Base-by-base conservation (phyloP, 2,797 vertebrate species). In the Tokudaia tokunoshimensis region DNA sequence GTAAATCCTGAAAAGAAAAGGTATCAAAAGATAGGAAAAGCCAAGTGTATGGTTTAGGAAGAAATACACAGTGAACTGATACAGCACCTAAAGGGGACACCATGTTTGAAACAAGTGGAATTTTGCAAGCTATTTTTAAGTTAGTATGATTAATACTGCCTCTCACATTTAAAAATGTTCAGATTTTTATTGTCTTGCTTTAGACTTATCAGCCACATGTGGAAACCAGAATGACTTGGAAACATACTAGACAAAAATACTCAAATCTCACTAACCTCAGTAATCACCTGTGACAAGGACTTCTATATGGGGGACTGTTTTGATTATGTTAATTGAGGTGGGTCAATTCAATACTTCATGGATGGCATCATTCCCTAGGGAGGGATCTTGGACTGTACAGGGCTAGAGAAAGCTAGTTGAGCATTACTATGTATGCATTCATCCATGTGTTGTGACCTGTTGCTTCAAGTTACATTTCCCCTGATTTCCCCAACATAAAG, bases 1-100 rank as follows among this genome's bases (percentile, higher is more conserved):
- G 92, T 95, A 91, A 95, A 97, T 94, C 19, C 92, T 72, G 34
- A 84, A 94, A 94, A 90, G 22, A 87, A 94, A 72, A 97, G n/a
- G 11, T 57, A 90, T 2, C 44, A n/a, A 89, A 50, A 61, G 24
- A 70, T 70, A 15, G 80, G 76, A 89, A 79, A 84, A 95, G 22
- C 67, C 8, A 41, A 44, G 34, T 79, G 57, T 10, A 79, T 7
- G 15, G 13, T 19, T 65, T 74, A 94, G 24, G 52, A 91, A 92
- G 41, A 81, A 89, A 94, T 3, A 89, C 5, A 47, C 6, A 75
- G 7, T 3, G 75, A 29, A 5, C 37, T 47, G 47, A 94, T n/a
- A 65, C 14, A 67, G 44, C 7, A 72, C 70, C 22, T 57, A 52
- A 83, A 76, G 22, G 17, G 12, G 14, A 19, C 14, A 37, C 1